Percentiles rank a stretch among this genome's conserved stretches.
Evolutionary conservation across 2,113 vertebrate species (phyloP).

Genomic region (Lophotis ruficrista): DNA sequence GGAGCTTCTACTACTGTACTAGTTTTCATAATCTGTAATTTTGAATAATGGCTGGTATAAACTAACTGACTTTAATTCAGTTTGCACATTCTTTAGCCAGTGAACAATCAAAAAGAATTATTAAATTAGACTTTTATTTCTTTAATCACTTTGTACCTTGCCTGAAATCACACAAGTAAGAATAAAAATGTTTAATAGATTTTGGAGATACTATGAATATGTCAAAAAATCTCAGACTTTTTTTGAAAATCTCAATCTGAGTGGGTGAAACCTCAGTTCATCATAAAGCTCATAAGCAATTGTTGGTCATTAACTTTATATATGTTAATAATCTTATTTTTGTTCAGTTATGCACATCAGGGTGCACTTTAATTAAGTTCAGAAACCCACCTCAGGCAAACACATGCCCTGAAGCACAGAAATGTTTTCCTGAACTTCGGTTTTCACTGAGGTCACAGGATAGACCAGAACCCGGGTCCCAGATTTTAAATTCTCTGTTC

Average conservation of each 20-base stretch:
- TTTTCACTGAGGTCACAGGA: background rate
- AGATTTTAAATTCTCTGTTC: background rate
- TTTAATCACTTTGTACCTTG: background rate
- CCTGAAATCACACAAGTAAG: background rate
- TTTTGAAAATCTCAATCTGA: background rate
- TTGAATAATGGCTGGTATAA: background rate
- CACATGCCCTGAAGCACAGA: background rate
- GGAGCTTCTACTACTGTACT: background rate
- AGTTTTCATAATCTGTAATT: background rate
- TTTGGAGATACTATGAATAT: background rate
- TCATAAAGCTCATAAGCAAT: background rate
- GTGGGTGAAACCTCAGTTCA: background rate
- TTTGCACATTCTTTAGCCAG: background rate
- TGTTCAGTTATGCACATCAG: background rate
- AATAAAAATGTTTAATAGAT: background rate
- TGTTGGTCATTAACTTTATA: background rate
- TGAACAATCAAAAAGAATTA: background rate
- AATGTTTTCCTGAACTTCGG: background rate
- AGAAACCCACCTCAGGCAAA: background rate
- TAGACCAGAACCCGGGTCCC: background rate
- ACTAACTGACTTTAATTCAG: background rate
- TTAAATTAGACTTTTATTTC: background rate
- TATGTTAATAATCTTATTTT: background rate
- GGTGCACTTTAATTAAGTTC: background rate
- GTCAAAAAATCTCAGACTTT: background rate